A percentile compares a stretch with the other conserved stretches of the same genome.
Conservation (phyloP, 2,888 invertebrate genomes). For the Lutraria lutraria region DNA sequence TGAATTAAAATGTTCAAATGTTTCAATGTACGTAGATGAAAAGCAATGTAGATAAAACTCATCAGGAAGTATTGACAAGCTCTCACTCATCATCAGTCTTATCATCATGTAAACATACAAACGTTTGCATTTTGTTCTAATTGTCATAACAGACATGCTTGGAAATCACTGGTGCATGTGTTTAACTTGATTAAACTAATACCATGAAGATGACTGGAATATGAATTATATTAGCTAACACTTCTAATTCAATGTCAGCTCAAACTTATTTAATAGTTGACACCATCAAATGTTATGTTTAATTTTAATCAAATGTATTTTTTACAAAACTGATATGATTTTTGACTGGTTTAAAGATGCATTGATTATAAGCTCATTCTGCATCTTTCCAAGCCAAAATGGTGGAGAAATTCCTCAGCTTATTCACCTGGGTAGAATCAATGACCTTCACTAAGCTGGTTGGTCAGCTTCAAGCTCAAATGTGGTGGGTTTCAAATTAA, state of each 20-base stretch:
- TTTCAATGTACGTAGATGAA: not conserved
- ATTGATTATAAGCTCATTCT: no score
- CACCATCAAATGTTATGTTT: not conserved
- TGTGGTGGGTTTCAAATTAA: no score
- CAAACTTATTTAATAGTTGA: not conserved
- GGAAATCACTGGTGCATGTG: not conserved
- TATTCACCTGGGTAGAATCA: no score
- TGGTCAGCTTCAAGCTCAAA: no score
- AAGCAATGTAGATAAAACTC: not conserved
- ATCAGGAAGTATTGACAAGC: not conserved
- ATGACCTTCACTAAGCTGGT: no score
- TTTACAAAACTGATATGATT: no score
- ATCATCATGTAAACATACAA: constrained; percentile 5
- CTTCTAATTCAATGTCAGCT: not conserved
- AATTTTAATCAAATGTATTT: no score
- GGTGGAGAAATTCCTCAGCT: no score
- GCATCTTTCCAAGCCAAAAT: no score
- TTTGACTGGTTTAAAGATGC: no score
- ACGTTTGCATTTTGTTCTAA: constrained; percentile 11
- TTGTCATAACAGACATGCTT: constrained; percentile 1
- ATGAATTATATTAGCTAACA: not conserved
- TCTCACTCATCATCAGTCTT: not conserved
- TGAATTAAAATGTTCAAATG: not conserved
- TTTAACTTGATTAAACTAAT: constrained; percentile 17
- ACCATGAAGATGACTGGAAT: not conserved